These are phyloP conservation scores for Cylloceria caligata DNA, from an alignment of 2,888 invertebrate species.

Conservation along the genomic window DNA sequence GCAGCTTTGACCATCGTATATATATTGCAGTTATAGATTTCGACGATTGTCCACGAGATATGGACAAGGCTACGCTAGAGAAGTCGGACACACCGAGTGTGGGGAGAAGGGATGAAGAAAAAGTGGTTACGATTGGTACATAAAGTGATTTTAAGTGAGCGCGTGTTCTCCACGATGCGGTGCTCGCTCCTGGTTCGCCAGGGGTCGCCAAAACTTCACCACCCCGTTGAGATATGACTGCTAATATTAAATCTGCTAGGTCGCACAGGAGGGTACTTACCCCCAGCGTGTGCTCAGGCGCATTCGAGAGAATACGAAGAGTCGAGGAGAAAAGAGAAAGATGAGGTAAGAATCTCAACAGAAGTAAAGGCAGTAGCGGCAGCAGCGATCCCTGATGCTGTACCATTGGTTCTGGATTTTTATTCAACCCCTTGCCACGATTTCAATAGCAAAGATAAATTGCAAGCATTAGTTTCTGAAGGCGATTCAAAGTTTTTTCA, in stretches of 20 bases:
- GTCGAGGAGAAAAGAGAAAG: conserved; percentile 18
- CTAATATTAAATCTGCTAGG: conserved; percentile 80
- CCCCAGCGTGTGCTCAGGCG: conserved; percentile 33
- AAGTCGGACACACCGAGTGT: conserved; percentile 64
- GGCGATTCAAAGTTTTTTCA: conserved; percentile 32
- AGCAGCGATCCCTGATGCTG: too few species aligned
- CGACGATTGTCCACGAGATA: conserved; percentile 73
- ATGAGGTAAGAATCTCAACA: conserved; percentile 43
- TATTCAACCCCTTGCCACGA: conserved; percentile 39
- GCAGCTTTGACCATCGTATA: neutral
- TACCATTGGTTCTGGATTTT: conserved; percentile 29
- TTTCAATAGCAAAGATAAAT: conserved; percentile 51
- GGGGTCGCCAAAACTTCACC: conserved; percentile 73
- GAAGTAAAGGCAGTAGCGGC: conserved; percentile 33
- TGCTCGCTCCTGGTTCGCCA: conserved; percentile 62
- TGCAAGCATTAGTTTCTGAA: conserved; percentile 19
- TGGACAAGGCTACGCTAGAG: conserved; percentile 66
- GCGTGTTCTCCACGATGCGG: conserved; percentile 65
- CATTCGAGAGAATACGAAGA: conserved; percentile 35
- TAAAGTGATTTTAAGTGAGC: conserved; percentile 81
- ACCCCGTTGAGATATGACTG: conserved; percentile 79
- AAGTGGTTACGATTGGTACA: conserved; percentile 77
- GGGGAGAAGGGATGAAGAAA: conserved; percentile 67
- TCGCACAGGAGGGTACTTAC: conserved; percentile 50
- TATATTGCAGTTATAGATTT: conserved; percentile 47